Evolutionary conservation across 2,888 invertebrate genomes (phyloP).

Genomic region (Eueremaeus valkanovi): DNA sequence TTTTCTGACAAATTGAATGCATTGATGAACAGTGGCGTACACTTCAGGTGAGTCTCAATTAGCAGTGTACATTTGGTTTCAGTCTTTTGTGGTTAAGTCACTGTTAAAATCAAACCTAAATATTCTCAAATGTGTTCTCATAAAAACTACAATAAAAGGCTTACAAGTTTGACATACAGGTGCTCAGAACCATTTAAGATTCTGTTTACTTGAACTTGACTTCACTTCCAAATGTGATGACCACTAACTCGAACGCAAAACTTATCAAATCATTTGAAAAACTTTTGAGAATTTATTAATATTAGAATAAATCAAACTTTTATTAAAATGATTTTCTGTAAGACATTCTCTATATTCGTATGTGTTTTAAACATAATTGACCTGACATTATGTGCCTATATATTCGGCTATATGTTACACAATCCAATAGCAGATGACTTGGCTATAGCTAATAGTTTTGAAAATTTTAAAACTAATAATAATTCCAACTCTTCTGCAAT

Average conservation of each 20-base stretch:
- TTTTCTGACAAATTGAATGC: slow-evolving; percentile 10
- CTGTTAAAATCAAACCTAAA: not conserved
- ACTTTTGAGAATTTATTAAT: not conserved
- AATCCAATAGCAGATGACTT: slow-evolving; percentile 34
- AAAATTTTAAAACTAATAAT: not conserved
- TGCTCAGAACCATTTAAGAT: too few species aligned
- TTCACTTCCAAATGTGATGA: not conserved
- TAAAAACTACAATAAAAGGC: too few species aligned
- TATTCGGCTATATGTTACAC: slow-evolving; percentile 25
- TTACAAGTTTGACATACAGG: too few species aligned
- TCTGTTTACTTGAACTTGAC: too few species aligned
- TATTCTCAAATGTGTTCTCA: too few species aligned
- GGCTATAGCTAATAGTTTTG: not conserved
- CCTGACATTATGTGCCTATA: slow-evolving; percentile 11
- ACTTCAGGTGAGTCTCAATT: too few species aligned
- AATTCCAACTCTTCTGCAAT: not conserved
- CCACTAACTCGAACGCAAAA: not conserved
- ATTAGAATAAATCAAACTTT: too few species aligned
- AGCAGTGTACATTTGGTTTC: not conserved
- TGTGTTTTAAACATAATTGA: too few species aligned
- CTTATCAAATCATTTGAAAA: not conserved
- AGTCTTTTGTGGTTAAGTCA: not conserved
- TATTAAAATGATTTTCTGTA: too few species aligned
- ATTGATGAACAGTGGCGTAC: slow-evolving; percentile 2
- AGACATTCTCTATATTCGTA: too few species aligned